Evolutionary conservation across 2,888 invertebrate genomes (phyloP).

Genomic region (Chymomyza caudatula): DNA sequence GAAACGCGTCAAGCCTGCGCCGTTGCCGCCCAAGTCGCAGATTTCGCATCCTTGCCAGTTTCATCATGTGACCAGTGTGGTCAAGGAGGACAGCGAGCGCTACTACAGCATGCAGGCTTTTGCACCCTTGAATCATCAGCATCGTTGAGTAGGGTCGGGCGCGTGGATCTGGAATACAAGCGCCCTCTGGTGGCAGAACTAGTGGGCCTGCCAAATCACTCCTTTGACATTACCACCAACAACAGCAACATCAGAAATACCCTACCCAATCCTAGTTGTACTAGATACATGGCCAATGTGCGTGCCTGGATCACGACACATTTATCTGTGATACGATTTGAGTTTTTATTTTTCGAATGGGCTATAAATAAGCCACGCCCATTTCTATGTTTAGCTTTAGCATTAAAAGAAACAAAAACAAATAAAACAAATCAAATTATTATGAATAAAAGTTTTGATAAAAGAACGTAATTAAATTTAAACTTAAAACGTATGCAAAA

Average conservation of each 20-base stretch:
- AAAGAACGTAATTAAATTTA: background rate
- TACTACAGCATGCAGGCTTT: slow-evolving; percentile 85
- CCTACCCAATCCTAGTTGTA: background rate
- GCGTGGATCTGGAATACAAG: slow-evolving; percentile 69
- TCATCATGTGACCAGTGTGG: slow-evolving; percentile 89
- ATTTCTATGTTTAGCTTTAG: background rate
- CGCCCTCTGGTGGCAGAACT: slow-evolving; percentile 69
- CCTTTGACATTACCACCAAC: slow-evolving; percentile 32
- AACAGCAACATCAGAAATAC: background rate
- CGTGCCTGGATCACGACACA: slow-evolving; percentile 34
- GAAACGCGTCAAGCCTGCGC: slow-evolving; percentile 80
- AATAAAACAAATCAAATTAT: slow-evolving; percentile 14
- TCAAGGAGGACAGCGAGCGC: slow-evolving; percentile 82
- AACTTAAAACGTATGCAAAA: background rate
- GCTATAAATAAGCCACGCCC: background rate
- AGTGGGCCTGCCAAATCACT: slow-evolving; percentile 21
- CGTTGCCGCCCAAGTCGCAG: slow-evolving; percentile 86
- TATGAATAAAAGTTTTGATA: slow-evolving; percentile 8
- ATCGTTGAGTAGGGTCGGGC: slow-evolving; percentile 72
- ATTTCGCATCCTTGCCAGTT: slow-evolving; percentile 92
- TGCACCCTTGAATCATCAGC: slow-evolving; percentile 75
- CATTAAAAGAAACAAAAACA: no score
- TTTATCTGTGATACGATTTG: slow-evolving; percentile 67
- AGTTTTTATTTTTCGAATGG: background rate
- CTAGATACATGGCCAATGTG: background rate